phyloP scores from a whole-genome alignment of 2,888 invertebrate genomes.

The Luperina nickerlii region DNA sequence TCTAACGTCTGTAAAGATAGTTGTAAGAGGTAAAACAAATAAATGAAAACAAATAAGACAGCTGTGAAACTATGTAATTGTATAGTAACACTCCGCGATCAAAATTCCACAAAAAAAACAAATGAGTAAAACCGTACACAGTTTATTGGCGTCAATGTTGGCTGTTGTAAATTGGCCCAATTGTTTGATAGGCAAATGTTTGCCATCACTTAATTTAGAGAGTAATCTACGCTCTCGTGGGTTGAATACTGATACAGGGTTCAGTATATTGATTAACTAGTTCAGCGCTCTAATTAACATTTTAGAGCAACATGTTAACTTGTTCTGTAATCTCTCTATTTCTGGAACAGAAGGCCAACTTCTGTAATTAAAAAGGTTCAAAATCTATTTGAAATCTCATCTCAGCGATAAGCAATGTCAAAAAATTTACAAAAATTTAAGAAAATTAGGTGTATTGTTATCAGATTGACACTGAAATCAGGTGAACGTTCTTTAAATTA shows the following conservation, averaged over 20 bases:
- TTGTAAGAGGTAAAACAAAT: no score
- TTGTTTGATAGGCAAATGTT: conserved; percentile 49
- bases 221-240: conserved; percentile 31
- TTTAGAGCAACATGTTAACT: background rate
- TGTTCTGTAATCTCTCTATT: background rate
- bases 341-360: background rate
- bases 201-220: conserved; percentile 36
- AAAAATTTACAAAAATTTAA: background rate
- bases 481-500: background rate
- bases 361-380: background rate
- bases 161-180: conserved; percentile 37
- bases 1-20: no score
- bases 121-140: conserved; percentile 9
- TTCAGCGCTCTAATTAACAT: conserved; percentile 16
- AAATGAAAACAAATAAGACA: background rate
- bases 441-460: background rate
- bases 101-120: background rate
- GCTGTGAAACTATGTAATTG: background rate
- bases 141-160: conserved; percentile 3
- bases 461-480: background rate
- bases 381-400: no score
- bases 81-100: background rate
- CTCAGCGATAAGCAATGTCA: background rate
- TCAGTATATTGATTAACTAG: conserved; percentile 23
- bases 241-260: conserved; percentile 48